These are phyloP conservation scores for Cromileptes altivelis DNA, from an alignment of 2,113 vertebrate species.

Conservation along the genomic window DNA sequence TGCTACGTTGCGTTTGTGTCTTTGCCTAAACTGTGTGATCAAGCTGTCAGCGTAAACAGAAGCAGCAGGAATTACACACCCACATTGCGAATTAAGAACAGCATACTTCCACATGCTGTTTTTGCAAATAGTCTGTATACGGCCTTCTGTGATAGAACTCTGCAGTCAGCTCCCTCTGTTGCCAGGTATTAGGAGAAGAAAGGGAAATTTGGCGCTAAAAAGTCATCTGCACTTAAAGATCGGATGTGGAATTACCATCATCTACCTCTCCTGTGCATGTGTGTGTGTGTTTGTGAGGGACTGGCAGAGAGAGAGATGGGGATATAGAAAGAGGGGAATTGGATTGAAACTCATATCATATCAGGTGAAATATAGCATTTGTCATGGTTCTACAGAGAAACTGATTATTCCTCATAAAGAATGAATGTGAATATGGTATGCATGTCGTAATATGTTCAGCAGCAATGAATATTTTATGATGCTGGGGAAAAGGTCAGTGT, in stretches of 20 bases:
- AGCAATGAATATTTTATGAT: slow-evolving; percentile 79
- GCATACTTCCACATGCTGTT: slow-evolving; percentile 34
- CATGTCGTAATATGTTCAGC: slow-evolving; percentile 55
- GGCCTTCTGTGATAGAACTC: slow-evolving; percentile 42
- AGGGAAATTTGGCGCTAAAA: slow-evolving; percentile 17
- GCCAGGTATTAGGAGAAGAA: slow-evolving; percentile 39
- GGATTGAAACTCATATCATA: slow-evolving; percentile 43
- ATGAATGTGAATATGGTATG: slow-evolving; percentile 48
- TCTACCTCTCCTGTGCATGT: slow-evolving; percentile 10
- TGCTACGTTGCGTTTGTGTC: slow-evolving; percentile 14
- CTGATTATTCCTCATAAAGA: slow-evolving; percentile 66
- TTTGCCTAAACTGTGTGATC: slow-evolving; percentile 54
- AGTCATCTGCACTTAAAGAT: slow-evolving; percentile 46
- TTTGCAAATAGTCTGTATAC: slow-evolving; percentile 39
- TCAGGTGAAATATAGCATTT: slow-evolving; percentile 50
- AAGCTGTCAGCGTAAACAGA: slow-evolving; percentile 58
- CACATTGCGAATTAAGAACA: slow-evolving; percentile 52
- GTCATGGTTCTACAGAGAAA: slow-evolving; percentile 43
- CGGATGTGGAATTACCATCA: slow-evolving; percentile 35
- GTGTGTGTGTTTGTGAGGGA: slow-evolving; percentile 4
- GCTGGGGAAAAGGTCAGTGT: slow-evolving; percentile 70
- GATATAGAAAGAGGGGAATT: slow-evolving; percentile 5
- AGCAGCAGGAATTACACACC: slow-evolving; percentile 45
- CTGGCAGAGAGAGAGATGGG: background rate
- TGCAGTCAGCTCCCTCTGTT: slow-evolving; percentile 25